Evolutionary conservation across 2,797 vertebrate genomes (phyloP), one percentile per base, ranked within the genome.

Genomic region (Mergus octosetaceus): DNA sequence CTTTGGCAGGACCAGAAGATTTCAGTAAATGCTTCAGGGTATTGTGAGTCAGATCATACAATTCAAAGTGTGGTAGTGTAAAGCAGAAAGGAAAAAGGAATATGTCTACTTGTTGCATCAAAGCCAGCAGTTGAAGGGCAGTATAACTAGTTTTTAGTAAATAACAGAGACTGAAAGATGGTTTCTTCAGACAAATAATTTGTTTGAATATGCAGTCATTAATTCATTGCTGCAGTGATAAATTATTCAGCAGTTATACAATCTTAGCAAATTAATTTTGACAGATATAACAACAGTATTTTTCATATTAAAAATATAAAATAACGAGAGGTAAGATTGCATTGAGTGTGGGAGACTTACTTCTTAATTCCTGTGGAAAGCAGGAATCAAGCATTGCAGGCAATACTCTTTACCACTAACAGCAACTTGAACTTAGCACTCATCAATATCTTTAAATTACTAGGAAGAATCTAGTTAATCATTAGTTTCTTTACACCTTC

Each of bases 401-500:
- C 62, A 87, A 49, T 57, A 19, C 24, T 61, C 24, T 68, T 56
- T 56, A 25, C 45, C 71, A 53, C 39, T 51, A 90, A 57, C 39
- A 54, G 41, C n/a, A 72, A 70, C 47, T 10, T 91, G 66, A 89
- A 72, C 68, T 53, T 36, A 71, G 82, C 57, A 85, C 9, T 70
- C 60, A 93, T 90, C 68, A 41, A 41, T 90, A 86, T 85, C 88
- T 94, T 88, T 92, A 93, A 90, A 95, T 92, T 84, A 95, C 88
- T 79, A 87, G 78, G 85, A 87, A 94, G 79, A 86, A 66, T 30
- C 60, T 91, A 79, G 94, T 74, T 97, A 97, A 95, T 96, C 24
- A 95, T 96, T 94, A 82, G 74, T 78, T 82, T 85, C 93, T 88
- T 90, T 82, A 82, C 81, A 70, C 74, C 85, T 94, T 82, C 77